Conservation (phyloP, 2,797 vertebrate genomes). For the Glyptemys insculpta region DNA sequence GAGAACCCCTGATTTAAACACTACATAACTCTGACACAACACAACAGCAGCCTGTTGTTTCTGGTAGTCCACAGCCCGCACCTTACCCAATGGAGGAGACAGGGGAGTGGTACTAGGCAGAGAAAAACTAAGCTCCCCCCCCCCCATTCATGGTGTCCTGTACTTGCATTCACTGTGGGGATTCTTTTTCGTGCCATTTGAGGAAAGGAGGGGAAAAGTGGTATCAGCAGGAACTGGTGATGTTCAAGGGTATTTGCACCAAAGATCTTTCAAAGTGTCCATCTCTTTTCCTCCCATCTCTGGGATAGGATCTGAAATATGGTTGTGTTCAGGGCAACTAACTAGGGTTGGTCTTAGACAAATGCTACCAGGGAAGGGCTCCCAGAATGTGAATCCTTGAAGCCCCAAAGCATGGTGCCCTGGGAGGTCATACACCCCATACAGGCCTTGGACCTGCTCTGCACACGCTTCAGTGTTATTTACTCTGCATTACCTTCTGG, state of each 20-base stretch:
- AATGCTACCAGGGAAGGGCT: background rate
- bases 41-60: too few species aligned
- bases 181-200: background rate
- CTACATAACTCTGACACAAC: too few species aligned
- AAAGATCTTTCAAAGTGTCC: background rate
- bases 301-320: background rate
- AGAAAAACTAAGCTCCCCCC: too few species aligned
- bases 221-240: background rate
- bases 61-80: too few species aligned
- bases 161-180: background rate
- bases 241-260: background rate
- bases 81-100: too few species aligned
- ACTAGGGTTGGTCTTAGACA: background rate
- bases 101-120: too few species aligned
- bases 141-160: too few species aligned
- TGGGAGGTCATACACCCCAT: background rate
- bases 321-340: background rate
- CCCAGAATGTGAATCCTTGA: background rate
- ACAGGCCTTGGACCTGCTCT: background rate
- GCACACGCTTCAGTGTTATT: background rate
- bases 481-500: background rate
- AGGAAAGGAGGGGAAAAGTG: background rate
- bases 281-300: background rate
- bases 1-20: too few species aligned
- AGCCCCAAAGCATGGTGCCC: background rate